Percentiles rank a stretch among this genome's conserved stretches.
Evolutionary conservation across 2,888 invertebrate genomes (phyloP).

Genomic region (Notodonta dromedarius): DNA sequence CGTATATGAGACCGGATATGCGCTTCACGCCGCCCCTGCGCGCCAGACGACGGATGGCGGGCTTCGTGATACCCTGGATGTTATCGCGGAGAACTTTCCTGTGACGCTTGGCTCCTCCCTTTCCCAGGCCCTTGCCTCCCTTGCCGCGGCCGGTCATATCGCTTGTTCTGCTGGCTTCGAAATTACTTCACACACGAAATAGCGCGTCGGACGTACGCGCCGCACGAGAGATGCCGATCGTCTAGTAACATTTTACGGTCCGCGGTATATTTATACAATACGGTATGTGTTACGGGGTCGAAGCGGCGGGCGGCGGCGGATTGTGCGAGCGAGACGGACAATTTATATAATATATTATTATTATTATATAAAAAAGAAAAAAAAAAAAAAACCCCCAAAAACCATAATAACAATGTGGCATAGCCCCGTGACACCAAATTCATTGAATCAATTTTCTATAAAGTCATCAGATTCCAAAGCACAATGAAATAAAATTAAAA

Average conservation of each 20-base stretch:
- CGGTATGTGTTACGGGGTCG: neutral
- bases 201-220: constrained; percentile 2
- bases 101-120: constrained; percentile 91
- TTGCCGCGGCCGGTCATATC: constrained; percentile 90
- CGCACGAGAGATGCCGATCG: constrained; percentile 11
- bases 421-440: too few species aligned
- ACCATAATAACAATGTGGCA: too few species aligned
- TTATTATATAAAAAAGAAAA: too few species aligned
- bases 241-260: neutral
- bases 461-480: too few species aligned
- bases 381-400: too few species aligned
- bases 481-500: too few species aligned
- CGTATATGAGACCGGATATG: constrained; percentile 89
- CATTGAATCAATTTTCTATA: too few species aligned
- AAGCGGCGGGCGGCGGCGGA: neutral
- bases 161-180: neutral
- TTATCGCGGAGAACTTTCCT: constrained; percentile 74
- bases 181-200: neutral
- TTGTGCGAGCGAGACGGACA: neutral
- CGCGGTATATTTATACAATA: neutral
- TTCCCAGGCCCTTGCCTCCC: constrained; percentile 88
- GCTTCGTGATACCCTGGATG: constrained; percentile 88
- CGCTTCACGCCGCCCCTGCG: constrained; percentile 81
- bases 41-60: constrained; percentile 86
- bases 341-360: too few species aligned